Evolutionary conservation across 2,888 invertebrate species (phyloP).

Genomic region (Pristionchus mayeri): DNA sequence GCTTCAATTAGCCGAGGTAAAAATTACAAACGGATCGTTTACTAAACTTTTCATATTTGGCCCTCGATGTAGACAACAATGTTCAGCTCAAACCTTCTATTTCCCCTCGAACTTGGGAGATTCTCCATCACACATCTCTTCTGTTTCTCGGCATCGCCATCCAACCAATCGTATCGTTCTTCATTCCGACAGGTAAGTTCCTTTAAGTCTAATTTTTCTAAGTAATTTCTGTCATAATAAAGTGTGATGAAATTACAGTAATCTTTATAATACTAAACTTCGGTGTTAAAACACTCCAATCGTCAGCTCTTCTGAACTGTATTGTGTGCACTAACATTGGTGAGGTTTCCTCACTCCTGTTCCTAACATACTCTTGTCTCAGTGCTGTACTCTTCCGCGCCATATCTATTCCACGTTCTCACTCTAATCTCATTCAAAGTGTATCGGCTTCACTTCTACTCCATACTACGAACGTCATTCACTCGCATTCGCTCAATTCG

Average conservation of each 20-base stretch:
- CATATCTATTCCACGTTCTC: background rate
- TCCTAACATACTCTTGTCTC: background rate
- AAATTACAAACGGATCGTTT: background rate
- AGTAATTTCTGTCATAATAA: too few species aligned
- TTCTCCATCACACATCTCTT: conserved; percentile 34
- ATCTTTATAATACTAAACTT: conserved; percentile 9
- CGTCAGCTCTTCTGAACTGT: background rate
- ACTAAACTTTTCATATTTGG: too few species aligned
- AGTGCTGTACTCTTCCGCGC: background rate
- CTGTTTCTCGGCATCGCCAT: background rate
- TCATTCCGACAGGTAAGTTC: conserved; percentile 3
- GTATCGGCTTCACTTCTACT: conserved; percentile 3
- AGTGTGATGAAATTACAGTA: background rate
- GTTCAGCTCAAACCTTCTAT: background rate
- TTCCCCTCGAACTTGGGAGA: conserved; percentile 9
- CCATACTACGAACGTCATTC: background rate
- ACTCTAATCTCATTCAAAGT: conserved; percentile 2
- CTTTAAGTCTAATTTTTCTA: background rate
- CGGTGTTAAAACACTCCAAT: background rate
- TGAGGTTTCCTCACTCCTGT: background rate
- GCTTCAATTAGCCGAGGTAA: background rate
- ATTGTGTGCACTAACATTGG: background rate
- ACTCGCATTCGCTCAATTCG: background rate
- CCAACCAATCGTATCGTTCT: conserved; percentile 11
- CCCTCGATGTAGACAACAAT: too few species aligned